Conservation (phyloP, 2,888 invertebrate genomes). For the Mesorhabditis belari region DNA sequence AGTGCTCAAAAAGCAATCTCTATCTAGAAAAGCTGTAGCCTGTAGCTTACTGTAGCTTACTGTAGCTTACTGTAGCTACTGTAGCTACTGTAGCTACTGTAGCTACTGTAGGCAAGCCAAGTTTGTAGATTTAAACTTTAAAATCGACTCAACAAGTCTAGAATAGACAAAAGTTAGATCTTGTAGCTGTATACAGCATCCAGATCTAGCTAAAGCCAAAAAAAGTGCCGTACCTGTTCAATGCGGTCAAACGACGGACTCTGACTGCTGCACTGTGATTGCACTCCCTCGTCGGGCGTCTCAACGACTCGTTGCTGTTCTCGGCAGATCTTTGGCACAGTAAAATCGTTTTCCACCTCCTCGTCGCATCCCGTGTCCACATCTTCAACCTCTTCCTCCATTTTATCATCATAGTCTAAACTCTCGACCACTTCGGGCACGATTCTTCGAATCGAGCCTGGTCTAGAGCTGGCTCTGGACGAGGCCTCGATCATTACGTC, state of each 20-base stretch:
- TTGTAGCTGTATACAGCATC: neutral
- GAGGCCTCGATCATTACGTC: neutral
- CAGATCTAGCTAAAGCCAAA: conserved; percentile 2
- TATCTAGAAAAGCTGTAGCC: too few species aligned
- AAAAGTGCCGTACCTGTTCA: conserved; percentile 3
- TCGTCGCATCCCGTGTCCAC: neutral
- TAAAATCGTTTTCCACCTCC: neutral
- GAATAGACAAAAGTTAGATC: too few species aligned
- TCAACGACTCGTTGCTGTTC: conserved; percentile 2
- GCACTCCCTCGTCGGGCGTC: conserved; percentile 2
- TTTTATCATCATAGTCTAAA: neutral
- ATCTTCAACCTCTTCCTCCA: neutral
- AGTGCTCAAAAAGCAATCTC: too few species aligned
- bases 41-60: too few species aligned
- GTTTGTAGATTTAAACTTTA: too few species aligned
- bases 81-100: too few species aligned
- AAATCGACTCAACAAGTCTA: too few species aligned
- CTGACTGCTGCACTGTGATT: conserved; percentile 1
- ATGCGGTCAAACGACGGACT: conserved; percentile 1
- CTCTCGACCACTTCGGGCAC: neutral
- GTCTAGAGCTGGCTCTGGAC: neutral
- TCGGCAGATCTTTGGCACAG: neutral
- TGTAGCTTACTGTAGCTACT: too few species aligned
- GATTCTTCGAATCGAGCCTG: neutral
- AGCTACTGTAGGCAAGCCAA: too few species aligned